These are phyloP conservation scores for Clarias fuscus DNA, from an alignment of 2,797 vertebrate genomes.

Conservation along the genomic window DNA sequence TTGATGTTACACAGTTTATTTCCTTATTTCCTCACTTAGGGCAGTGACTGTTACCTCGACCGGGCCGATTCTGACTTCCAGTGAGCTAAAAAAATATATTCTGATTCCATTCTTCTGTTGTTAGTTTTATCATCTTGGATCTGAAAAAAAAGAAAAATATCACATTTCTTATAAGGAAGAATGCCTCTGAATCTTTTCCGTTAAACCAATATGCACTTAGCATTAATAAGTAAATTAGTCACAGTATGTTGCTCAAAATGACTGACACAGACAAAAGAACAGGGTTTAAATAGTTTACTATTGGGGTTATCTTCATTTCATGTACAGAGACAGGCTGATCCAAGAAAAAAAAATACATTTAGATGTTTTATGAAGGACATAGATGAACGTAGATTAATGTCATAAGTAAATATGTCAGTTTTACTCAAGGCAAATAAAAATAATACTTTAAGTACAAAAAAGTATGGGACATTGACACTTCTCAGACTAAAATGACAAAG, in stretches of 20 bases:
- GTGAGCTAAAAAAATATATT: too few relatives aligned
- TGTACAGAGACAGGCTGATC: conserved; percentile 55
- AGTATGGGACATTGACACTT: conserved; percentile 11
- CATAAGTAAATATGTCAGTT: conserved; percentile 42
- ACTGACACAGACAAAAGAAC: conserved; percentile 43
- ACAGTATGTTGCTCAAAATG: conserved; percentile 9
- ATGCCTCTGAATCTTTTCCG: too few relatives aligned
- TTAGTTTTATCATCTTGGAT: too few relatives aligned
- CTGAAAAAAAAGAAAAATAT: too few relatives aligned
- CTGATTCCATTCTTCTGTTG: too few relatives aligned
- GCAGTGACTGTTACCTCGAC: too few relatives aligned
- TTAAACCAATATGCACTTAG: neutral
- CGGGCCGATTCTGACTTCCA: too few relatives aligned
- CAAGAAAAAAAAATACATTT: conserved; percentile 6
- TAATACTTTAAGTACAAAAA: conserved; percentile 50
- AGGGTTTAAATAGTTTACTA: conserved; percentile 54
- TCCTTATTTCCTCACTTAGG: too few relatives aligned
- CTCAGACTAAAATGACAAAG: conserved; percentile 4
- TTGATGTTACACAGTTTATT: too few relatives aligned
- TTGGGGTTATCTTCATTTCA: conserved; percentile 57
- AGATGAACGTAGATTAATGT: conserved; percentile 47
- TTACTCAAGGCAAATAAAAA: conserved; percentile 47
- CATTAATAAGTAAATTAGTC: neutral
- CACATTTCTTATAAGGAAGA: too few relatives aligned
- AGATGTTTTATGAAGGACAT: conserved; percentile 46